These are phyloP conservation scores for Cebidichthys violaceus DNA, from an alignment of 2,113 vertebrate genomes.

Conservation along the genomic window DNA sequence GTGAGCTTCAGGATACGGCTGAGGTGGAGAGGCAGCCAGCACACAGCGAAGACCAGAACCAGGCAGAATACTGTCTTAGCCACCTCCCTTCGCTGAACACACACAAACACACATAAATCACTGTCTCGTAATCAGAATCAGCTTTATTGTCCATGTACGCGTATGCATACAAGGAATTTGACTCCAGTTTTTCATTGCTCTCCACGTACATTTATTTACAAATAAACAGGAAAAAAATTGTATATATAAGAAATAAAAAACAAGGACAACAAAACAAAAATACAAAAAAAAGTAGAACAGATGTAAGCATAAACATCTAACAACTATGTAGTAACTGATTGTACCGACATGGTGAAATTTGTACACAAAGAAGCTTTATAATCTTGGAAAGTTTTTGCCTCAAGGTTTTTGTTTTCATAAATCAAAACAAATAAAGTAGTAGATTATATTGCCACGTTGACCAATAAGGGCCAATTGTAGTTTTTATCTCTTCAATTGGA, in stretches of 20 bases:
- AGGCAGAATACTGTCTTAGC: conserved; percentile 97
- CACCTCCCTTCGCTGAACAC: conserved; percentile 92
- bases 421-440: conserved; percentile 5
- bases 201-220: too few relatives aligned
- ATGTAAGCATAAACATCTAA: too few relatives aligned
- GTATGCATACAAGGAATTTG: too few relatives aligned
- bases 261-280: too few relatives aligned
- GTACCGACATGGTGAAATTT: neutral
- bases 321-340: neutral
- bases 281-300: too few relatives aligned
- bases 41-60: conserved; percentile 95
- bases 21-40: conserved; percentile 97
- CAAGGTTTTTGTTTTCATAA: neutral
- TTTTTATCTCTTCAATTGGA: neutral
- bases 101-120: conserved; percentile 60
- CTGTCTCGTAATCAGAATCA: too few relatives aligned
- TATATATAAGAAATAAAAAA: too few relatives aligned
- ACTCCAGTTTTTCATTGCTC: too few relatives aligned
- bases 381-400: neutral
- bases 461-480: neutral
- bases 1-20: conserved; percentile 94
- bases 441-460: neutral
- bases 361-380: neutral
- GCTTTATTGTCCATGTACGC: too few relatives aligned
- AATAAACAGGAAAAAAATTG: too few relatives aligned